Percentiles rank a stretch among this genome's conserved stretches.
Evolutionary conservation across 2,888 invertebrate species (phyloP).

Genomic region (Andrena bucephala): DNA sequence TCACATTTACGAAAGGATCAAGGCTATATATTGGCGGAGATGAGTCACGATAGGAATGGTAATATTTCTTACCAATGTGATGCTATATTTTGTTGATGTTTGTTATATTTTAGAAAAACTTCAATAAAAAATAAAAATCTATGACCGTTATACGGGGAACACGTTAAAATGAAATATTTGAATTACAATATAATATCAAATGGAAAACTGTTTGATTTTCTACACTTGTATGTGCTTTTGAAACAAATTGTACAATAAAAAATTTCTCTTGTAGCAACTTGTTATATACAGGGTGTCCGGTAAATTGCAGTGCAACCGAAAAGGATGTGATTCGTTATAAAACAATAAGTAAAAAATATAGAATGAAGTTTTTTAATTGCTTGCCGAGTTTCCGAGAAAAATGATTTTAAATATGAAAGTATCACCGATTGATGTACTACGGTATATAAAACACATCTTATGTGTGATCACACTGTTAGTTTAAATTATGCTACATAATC

Average conservation of each 20-base stretch:
- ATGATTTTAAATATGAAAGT: too few relatives aligned
- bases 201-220: slow-evolving; percentile 53
- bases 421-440: too few relatives aligned
- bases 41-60: slow-evolving; percentile 57
- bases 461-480: too few relatives aligned
- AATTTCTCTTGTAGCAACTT: slow-evolving; percentile 44
- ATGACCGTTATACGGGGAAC: slow-evolving; percentile 25
- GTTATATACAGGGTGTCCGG: slow-evolving; percentile 21
- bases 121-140: slow-evolving; percentile 37
- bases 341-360: too few relatives aligned
- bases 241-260: slow-evolving; percentile 61
- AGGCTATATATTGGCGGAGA: slow-evolving; percentile 57
- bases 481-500: too few relatives aligned
- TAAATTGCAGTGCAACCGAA: too few relatives aligned
- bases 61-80: slow-evolving; percentile 68
- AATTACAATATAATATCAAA: slow-evolving; percentile 46
- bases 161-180: slow-evolving; percentile 32
- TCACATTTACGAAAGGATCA: slow-evolving; percentile 46
- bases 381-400: too few relatives aligned
- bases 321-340: too few relatives aligned
- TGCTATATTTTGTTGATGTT: slow-evolving; percentile 64
- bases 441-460: too few relatives aligned
- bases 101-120: slow-evolving; percentile 52
- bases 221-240: slow-evolving; percentile 56
- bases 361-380: too few relatives aligned